Base-by-base conservation (phyloP, 30 jellyfish, hydroid and myxozoan species). In the Phacellophora camtschatica region DNA sequence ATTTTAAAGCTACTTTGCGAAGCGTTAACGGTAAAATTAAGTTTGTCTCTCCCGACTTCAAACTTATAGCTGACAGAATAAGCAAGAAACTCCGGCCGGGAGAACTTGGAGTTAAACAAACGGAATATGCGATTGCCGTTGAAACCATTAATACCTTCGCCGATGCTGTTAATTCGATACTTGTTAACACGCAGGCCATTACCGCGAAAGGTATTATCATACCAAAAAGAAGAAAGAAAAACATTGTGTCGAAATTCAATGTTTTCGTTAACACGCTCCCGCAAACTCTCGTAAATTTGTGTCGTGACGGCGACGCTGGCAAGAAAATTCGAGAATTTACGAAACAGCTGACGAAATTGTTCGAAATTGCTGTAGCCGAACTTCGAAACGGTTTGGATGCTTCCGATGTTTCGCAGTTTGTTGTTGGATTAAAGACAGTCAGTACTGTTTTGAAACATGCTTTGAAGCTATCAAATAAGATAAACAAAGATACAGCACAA, bases 151-250 rank as follows among this genome's bases (percentile, higher is more conserved):
- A 6, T 35, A 93, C 85, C 3, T 45, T 85, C 28, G 51, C 62
- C 0, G 77, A 61, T 5, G 96, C 81, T 5, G 19, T 79, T 11
- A 85, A 64, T 49, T 33, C 30, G 30, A 48, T 82, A 36, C 98
- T 96, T 0, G 72, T 59, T 23, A 53, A 63, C 33, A 33, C 50
- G 27, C 78, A 67, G 24, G 46, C 62, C 27, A 50, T 56, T 32
- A 28, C 78, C 0, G 27, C 72, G 20, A 45, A 12, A 12, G 42
- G 49, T 23, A 59, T 90, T 15, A n/a, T 58, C 12, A 67, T 90
- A 33, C 67, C 87, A 13, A 36, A 7, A 8, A 49, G 20, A 15
- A 59, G 9, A 23, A 43, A n/a, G 10, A 50, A 15, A 22, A 42
- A 36, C 20, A 71, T 77, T 2, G 48, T 18, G 27, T 20, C 30